Evolutionary conservation across 1,140 invertebrate genomes (phyloP).

Genomic region (Nautilus pompilius): DNA sequence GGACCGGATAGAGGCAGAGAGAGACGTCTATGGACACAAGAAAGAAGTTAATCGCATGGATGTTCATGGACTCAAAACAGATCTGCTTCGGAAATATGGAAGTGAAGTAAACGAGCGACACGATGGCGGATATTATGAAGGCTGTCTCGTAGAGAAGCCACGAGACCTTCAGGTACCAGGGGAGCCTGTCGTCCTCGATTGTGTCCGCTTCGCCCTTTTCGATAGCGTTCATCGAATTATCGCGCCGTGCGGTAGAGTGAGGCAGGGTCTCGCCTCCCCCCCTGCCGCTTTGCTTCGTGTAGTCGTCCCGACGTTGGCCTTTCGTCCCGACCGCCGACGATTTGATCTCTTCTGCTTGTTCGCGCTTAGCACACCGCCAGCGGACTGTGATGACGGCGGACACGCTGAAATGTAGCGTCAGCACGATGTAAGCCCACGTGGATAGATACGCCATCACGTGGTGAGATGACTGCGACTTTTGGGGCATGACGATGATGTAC

Average conservation of each 20-base stretch:
- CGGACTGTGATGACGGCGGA: not conserved
- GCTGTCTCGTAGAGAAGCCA: slow-evolving; percentile 31
- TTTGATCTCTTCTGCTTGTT: no score
- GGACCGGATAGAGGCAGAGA: slow-evolving; percentile 26
- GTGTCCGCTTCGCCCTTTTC: no score
- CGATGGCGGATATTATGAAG: slow-evolving; percentile 19
- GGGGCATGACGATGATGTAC: not conserved
- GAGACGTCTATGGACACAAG: slow-evolving; percentile 31
- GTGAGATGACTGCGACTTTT: not conserved
- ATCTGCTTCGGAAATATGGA: slow-evolving; percentile 21
- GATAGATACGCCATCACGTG: slow-evolving; percentile 1
- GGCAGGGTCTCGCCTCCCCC: no score
- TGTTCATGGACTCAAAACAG: slow-evolving; percentile 14
- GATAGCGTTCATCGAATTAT: no score
- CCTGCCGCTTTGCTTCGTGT: no score
- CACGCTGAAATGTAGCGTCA: not conserved
- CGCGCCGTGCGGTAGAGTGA: no score
- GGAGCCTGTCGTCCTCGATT: not conserved
- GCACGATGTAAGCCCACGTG: not conserved
- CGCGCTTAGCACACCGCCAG: not conserved
- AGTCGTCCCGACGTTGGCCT: no score
- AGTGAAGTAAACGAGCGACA: slow-evolving; percentile 32
- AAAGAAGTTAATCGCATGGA: slow-evolving; percentile 31
- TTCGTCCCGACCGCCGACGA: no score
- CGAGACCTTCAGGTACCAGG: slow-evolving; percentile 26